phyloP scores from a whole-genome alignment of 2,888 invertebrate species.

The Saturnia pavonia region DNA sequence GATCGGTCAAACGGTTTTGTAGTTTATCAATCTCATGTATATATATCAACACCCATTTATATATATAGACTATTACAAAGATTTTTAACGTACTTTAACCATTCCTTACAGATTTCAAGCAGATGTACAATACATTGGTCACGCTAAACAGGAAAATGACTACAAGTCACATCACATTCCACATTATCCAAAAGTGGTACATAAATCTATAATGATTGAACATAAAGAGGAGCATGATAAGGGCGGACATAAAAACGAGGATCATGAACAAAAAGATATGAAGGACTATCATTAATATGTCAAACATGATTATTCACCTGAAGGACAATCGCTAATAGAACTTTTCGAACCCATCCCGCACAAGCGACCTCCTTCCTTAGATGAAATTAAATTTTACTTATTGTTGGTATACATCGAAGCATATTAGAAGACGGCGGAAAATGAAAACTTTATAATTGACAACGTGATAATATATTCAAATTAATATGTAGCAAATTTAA shows the following conservation, averaged over 20 bases:
- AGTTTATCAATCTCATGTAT: too few relatives aligned
- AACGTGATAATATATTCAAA: constrained; percentile 17
- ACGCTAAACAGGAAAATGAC: constrained; percentile 33
- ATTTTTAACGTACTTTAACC: constrained; percentile 20
- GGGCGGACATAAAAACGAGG: constrained; percentile 17
- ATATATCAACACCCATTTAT: too few relatives aligned
- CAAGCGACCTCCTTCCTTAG: neutral
- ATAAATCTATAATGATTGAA: neutral
- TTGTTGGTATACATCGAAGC: neutral
- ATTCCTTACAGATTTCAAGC: constrained; percentile 40
- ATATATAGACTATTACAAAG: neutral
- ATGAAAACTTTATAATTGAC: constrained; percentile 19
- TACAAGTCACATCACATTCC: constrained; percentile 18
- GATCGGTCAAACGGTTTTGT: too few relatives aligned
- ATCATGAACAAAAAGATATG: constrained; percentile 19
- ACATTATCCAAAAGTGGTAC: constrained; percentile 19
- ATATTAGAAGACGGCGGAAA: constrained; percentile 16
- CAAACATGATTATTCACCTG: constrained; percentile 16
- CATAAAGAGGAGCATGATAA: constrained; percentile 15
- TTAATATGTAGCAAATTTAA: constrained; percentile 15
- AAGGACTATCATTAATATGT: constrained; percentile 22
- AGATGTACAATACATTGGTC: constrained; percentile 41
- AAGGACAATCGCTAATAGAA: constrained; percentile 18
- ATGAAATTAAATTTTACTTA: neutral
- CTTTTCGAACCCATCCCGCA: constrained; percentile 4